phyloP scores from a whole-genome alignment of 2,888 invertebrate species.

The Acanthococcus lagerstroemiae region DNA sequence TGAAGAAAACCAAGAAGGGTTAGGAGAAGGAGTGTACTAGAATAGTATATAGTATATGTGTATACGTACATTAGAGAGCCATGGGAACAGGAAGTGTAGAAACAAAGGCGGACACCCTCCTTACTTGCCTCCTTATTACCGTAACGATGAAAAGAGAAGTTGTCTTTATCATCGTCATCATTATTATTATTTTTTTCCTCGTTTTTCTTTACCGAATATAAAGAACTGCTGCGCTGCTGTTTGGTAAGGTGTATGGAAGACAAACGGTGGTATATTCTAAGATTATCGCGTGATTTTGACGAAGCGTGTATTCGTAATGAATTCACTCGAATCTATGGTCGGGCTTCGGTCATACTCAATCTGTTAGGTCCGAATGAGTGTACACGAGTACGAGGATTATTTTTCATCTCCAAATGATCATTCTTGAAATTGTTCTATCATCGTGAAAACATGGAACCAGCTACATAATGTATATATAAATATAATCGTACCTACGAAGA shows the following conservation, averaged over 20 bases:
- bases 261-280: background rate
- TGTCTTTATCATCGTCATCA: constrained; percentile 15
- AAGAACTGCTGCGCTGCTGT: constrained; percentile 10
- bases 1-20: background rate
- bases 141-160: constrained; percentile 18
- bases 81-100: constrained; percentile 27
- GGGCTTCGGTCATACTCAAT: no score
- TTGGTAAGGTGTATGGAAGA: background rate
- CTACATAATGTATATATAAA: no score
- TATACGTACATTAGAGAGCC: constrained; percentile 24
- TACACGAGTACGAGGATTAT: no score
- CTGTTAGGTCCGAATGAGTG: no score
- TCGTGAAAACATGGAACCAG: no score
- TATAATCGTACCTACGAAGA: no score
- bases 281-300: background rate
- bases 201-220: constrained; percentile 9
- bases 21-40: constrained; percentile 2
- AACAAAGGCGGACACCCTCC: constrained; percentile 25
- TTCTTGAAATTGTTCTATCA: no score
- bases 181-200: no score
- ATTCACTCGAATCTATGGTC: no score
- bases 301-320: no score
- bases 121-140: background rate
- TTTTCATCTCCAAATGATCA: no score
- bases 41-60: background rate